Conservation (phyloP, 2,113 vertebrate species). For the Gadus chalcogrammus region DNA sequence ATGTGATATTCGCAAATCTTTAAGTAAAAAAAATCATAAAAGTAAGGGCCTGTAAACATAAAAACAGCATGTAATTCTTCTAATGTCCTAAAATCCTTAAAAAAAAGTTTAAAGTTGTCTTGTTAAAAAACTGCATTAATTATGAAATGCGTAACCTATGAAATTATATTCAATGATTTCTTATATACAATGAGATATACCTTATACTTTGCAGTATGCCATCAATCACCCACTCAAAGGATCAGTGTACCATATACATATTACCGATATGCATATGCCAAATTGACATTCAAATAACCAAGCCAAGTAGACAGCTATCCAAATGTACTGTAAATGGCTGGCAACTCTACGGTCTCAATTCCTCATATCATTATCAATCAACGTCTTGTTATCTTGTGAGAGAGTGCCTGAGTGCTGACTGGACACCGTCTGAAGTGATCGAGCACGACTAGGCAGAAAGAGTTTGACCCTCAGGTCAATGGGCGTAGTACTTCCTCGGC, state of each 20-base stretch:
- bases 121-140: constrained; percentile 17
- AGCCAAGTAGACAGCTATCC: constrained; percentile 16
- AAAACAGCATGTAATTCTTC: constrained; percentile 19
- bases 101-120: constrained; percentile 18
- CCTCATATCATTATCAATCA: constrained; percentile 41
- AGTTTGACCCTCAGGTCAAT: constrained; percentile 28
- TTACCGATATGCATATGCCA: background rate
- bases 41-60: constrained; percentile 23
- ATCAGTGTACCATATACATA: constrained; percentile 5
- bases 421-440: constrained; percentile 20
- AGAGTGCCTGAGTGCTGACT: constrained; percentile 14
- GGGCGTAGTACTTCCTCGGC: constrained; percentile 30
- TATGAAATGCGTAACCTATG: constrained; percentile 16
- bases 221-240: constrained; percentile 9
- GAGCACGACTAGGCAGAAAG: constrained; percentile 33
- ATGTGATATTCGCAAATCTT: background rate
- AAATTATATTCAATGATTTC: constrained; percentile 44
- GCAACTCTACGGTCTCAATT: constrained; percentile 23
- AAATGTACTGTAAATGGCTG: constrained; percentile 12
- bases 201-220: constrained; percentile 11
- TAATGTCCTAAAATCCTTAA: constrained; percentile 3
- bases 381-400: constrained; percentile 19
- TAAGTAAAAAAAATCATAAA: constrained; percentile 22
- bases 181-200: constrained; percentile 37
- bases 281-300: constrained; percentile 9